Percentiles rank a stretch among this genome's conserved stretches.
Conservation (phyloP, 2,888 invertebrate genomes). For the Limnephilus marmoratus region DNA sequence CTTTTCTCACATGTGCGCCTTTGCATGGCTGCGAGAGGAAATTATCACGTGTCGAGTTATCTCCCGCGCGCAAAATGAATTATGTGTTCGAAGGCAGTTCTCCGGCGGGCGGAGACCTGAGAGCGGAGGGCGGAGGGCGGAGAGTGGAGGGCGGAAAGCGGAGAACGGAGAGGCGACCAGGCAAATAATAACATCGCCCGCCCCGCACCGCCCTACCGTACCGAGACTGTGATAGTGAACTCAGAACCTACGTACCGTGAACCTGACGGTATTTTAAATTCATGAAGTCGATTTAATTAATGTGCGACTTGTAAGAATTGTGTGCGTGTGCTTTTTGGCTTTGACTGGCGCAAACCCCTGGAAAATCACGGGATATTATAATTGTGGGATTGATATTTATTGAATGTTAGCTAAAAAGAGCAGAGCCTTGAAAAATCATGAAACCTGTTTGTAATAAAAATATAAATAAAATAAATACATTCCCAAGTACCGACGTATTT, state of each 20-base stretch:
- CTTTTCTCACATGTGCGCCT: background rate
- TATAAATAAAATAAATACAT: no score
- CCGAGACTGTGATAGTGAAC: background rate
- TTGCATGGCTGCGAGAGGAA: background rate
- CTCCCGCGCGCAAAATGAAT: conserved; percentile 3
- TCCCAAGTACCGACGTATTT: no score
- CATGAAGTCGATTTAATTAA: background rate
- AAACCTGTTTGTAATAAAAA: no score
- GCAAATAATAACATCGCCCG: background rate
- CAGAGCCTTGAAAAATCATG: no score
- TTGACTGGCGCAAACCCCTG: no score
- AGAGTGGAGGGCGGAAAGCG: background rate
- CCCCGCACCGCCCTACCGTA: background rate
- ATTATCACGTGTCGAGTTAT: conserved; percentile 3
- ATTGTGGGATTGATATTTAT: no score
- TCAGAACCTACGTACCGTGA: background rate
- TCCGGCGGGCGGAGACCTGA: background rate
- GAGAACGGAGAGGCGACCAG: background rate
- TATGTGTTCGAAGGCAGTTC: background rate
- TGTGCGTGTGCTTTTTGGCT: background rate
- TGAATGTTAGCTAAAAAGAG: no score
- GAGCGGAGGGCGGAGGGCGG: background rate
- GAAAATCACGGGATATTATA: no score
- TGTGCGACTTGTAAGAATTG: background rate
- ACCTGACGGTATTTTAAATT: background rate